Evolutionary conservation across 2,797 vertebrate species (phyloP).

Genomic region (Corythornis leucogaster): DNA sequence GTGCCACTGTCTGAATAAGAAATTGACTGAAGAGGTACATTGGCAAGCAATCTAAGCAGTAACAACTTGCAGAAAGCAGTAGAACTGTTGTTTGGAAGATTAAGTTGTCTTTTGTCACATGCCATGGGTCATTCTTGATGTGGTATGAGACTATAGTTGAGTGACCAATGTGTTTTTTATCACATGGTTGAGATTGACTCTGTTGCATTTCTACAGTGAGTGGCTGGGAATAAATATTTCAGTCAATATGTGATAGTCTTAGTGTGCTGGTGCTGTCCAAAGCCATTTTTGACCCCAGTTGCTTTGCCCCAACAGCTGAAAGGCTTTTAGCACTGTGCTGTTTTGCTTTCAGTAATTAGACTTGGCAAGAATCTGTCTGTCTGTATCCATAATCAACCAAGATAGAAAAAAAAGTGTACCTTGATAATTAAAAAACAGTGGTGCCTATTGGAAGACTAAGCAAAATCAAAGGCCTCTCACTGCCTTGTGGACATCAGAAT

Average conservation of each 20-base stretch:
- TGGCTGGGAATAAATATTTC: background rate
- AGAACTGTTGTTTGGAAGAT: background rate
- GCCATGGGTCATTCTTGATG: accelerated
- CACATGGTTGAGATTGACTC: background rate
- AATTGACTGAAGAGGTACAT: background rate
- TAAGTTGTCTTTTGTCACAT: background rate
- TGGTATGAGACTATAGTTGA: background rate
- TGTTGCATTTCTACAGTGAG: background rate
- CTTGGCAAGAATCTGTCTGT: background rate
- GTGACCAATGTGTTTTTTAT: background rate
- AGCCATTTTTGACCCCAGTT: background rate
- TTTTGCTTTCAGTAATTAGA: background rate
- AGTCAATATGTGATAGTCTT: background rate
- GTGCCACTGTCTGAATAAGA: background rate
- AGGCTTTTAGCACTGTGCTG: background rate
- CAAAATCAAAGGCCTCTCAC: background rate
- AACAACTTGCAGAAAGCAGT: background rate
- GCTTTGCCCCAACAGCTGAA: background rate
- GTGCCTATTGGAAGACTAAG: background rate
- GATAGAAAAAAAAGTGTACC: background rate
- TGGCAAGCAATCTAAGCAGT: background rate
- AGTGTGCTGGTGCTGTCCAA: background rate
- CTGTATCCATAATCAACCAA: background rate
- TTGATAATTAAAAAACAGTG: background rate
- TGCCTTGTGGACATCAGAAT: background rate